Evolutionary conservation across 1,140 invertebrate species (phyloP).

Genomic region (Hylaeus anthracinus): DNA sequence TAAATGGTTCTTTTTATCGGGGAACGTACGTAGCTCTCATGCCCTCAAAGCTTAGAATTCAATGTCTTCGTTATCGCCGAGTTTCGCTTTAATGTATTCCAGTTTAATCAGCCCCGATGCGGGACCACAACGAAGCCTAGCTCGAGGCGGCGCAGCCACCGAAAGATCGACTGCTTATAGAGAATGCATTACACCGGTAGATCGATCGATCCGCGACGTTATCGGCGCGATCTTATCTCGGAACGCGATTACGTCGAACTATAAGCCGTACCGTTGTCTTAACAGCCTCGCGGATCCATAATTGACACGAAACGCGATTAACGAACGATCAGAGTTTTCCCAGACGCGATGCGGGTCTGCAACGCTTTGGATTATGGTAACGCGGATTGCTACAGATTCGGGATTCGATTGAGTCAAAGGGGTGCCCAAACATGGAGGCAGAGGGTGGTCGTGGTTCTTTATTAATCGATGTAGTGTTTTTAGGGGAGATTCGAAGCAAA

Average conservation of each 20-base stretch:
- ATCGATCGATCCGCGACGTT: slow-evolving; percentile 47
- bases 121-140: slow-evolving; percentile 9
- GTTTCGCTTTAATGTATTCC: slow-evolving; percentile 8
- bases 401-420: too few species aligned
- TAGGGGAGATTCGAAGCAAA: too few species aligned
- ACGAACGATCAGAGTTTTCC: too few species aligned
- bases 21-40: not conserved
- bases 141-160: not conserved
- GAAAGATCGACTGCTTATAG: slow-evolving; percentile 54
- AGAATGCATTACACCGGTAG: slow-evolving; percentile 51
- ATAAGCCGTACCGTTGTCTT: not conserved
- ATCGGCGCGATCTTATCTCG: not conserved
- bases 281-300: slow-evolving; percentile 1
- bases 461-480: too few species aligned
- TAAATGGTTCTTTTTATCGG: too few species aligned
- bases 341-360: too few species aligned
- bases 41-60: not conserved
- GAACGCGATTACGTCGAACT: slow-evolving; percentile 36
- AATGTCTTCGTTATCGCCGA: slow-evolving; percentile 24
- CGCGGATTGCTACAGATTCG: too few species aligned
- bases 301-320: not conserved
- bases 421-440: too few species aligned
- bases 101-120: slow-evolving; percentile 33
- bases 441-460: too few species aligned
- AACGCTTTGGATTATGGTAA: too few species aligned